Conservation (phyloP, 2,888 invertebrate genomes). For the Hemaris fuciformis region DNA sequence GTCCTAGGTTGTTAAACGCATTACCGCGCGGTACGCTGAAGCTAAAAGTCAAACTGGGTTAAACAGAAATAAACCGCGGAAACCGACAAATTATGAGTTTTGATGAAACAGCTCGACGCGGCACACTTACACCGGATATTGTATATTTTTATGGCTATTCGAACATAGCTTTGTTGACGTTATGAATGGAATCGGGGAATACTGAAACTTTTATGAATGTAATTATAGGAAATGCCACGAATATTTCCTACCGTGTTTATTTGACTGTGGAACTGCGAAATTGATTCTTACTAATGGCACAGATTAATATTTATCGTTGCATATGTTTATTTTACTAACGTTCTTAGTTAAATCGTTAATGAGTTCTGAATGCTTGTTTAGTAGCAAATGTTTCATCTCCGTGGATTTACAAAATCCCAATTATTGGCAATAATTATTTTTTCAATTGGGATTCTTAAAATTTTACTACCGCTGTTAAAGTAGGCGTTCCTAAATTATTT, state of each 20-base stretch:
- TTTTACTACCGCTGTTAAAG: too few relatives aligned
- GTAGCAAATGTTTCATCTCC: too few relatives aligned
- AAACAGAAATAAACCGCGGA: conserved; percentile 72
- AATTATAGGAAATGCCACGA: background rate
- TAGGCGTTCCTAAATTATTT: too few relatives aligned
- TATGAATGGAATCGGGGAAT: conserved; percentile 3
- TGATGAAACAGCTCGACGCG: conserved; percentile 67
- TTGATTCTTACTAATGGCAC: background rate
- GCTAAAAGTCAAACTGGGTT: conserved; percentile 56
- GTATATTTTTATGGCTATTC: conserved; percentile 46
- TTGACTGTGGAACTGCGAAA: background rate
- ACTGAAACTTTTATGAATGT: background rate
- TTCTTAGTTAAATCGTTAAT: background rate
- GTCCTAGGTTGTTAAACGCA: conserved; percentile 4
- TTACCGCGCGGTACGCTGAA: background rate
- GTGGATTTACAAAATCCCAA: too few relatives aligned
- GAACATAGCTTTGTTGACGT: conserved; percentile 36
- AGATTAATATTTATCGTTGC: background rate
- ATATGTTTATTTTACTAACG: background rate
- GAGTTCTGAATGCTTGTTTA: background rate
- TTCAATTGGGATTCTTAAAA: too few relatives aligned
- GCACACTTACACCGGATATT: conserved; percentile 61
- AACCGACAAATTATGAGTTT: conserved; percentile 76
- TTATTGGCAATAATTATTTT: too few relatives aligned
- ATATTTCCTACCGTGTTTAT: background rate